Percentiles rank a stretch among this genome's conserved stretches.
Evolutionary conservation across 2,888 invertebrate species (phyloP).

Genomic region (Pristionchus japonicus): DNA sequence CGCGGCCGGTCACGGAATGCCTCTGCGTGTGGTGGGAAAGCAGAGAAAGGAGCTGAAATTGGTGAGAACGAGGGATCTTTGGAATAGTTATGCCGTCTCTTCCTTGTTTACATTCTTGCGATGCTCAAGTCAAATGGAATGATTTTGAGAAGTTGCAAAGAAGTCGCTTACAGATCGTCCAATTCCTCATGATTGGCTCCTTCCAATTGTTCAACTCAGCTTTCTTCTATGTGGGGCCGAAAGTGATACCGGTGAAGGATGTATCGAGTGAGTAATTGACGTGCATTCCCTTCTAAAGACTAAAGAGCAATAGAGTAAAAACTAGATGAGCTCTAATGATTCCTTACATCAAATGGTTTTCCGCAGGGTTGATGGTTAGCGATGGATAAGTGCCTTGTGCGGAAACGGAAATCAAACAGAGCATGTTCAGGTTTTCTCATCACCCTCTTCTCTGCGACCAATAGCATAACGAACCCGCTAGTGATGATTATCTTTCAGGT

Average conservation of each 20-base stretch:
- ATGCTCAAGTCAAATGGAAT: too few relatives aligned
- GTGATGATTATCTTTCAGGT: conserved; percentile 34
- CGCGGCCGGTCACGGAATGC: background rate
- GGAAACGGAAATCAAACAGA: background rate
- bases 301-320: too few relatives aligned
- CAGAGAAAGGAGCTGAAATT: background rate
- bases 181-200: conserved; percentile 20
- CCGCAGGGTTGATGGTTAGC: too few relatives aligned
- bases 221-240: background rate
- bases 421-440: conserved; percentile 1
- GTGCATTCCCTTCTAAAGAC: background rate
- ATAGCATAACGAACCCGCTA: background rate
- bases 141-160: too few relatives aligned
- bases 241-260: conserved; percentile 8
- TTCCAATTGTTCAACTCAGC: conserved; percentile 31
- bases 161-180: conserved; percentile 25
- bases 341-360: too few relatives aligned
- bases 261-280: background rate
- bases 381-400: background rate
- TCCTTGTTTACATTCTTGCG: too few relatives aligned
- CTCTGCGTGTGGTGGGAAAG: background rate
- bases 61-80: background rate
- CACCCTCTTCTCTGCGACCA: conserved; percentile 4
- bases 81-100: too few relatives aligned
- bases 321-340: too few relatives aligned